phyloP scores from a whole-genome alignment of 35 echinoderm and acorn worm genomes.

The Antedon bifida region DNA sequence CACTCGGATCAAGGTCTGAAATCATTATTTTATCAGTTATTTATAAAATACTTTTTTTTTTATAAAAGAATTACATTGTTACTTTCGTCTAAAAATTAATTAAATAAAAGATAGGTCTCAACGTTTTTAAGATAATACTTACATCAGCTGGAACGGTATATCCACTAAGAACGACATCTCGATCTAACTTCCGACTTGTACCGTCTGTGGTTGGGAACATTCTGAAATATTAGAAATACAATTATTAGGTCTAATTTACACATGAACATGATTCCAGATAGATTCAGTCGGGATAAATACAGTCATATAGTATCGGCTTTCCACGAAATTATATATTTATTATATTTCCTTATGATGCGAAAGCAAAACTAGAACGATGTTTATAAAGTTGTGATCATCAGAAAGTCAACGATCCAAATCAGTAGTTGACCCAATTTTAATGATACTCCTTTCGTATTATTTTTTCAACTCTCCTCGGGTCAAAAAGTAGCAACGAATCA shows the following conservation, averaged over 20 bases:
- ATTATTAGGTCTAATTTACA: background rate
- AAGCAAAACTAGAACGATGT: too few species aligned
- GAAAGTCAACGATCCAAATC: background rate
- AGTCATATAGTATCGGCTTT: too few species aligned
- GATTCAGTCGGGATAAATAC: too few species aligned
- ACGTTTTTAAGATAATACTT: slow-evolving; percentile 13
- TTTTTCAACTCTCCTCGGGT: background rate
- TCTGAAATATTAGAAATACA: slow-evolving; percentile 13
- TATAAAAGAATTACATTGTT: background rate
- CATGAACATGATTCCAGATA: too few species aligned
- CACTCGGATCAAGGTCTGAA: slow-evolving; percentile 64
- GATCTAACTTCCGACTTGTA: slow-evolving; percentile 50
- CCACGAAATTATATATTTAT: too few species aligned
- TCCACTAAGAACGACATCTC: slow-evolving; percentile 52
- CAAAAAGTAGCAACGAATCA: background rate
- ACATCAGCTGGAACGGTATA: slow-evolving; percentile 80
- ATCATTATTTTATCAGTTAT: background rate
- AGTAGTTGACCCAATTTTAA: background rate
- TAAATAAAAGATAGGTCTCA: too few species aligned
- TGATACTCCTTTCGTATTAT: background rate
- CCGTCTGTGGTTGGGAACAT: slow-evolving; percentile 72
- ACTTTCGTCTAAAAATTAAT: too few species aligned
- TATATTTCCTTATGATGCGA: too few species aligned
- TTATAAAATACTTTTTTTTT: background rate
- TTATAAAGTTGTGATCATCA: too few species aligned